Evolutionary conservation across 2,888 invertebrate genomes (phyloP).

Genomic region (Microplitis manilae): DNA sequence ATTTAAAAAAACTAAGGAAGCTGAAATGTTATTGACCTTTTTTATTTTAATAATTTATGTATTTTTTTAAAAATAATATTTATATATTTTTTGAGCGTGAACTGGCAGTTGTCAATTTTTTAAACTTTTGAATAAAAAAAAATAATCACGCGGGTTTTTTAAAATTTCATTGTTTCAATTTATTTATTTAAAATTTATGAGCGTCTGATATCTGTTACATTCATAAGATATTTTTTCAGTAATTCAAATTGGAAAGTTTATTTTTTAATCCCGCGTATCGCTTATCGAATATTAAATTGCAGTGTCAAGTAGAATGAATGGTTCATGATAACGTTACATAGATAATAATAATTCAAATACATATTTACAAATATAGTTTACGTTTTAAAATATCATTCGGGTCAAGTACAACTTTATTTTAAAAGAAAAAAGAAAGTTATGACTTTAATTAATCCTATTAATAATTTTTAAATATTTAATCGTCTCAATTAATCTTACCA

Average conservation of each 20-base stretch:
- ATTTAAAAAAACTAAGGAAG: neutral
- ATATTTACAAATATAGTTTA: neutral
- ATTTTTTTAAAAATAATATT: neutral
- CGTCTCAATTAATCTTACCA: neutral
- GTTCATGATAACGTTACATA: neutral
- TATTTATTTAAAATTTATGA: too few species aligned
- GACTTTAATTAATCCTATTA: neutral
- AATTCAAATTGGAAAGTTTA: neutral
- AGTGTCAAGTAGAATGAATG: neutral
- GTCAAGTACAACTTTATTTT: neutral
- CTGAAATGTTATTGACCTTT: neutral
- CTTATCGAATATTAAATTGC: neutral
- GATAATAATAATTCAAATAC: neutral
- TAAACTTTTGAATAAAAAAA: too few species aligned
- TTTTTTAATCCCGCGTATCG: neutral
- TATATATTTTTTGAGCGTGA: too few species aligned
- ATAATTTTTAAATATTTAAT: neutral
- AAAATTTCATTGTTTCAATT: too few species aligned
- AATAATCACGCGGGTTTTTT: too few species aligned
- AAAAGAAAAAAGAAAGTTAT: neutral
- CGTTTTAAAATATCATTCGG: neutral
- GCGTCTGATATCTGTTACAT: too few species aligned
- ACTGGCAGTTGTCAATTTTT: too few species aligned
- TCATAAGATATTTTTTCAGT: too few species aligned
- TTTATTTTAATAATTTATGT: neutral